Conservation (phyloP, 2,888 invertebrate genomes). For the Helicoverpa assulta region DNA sequence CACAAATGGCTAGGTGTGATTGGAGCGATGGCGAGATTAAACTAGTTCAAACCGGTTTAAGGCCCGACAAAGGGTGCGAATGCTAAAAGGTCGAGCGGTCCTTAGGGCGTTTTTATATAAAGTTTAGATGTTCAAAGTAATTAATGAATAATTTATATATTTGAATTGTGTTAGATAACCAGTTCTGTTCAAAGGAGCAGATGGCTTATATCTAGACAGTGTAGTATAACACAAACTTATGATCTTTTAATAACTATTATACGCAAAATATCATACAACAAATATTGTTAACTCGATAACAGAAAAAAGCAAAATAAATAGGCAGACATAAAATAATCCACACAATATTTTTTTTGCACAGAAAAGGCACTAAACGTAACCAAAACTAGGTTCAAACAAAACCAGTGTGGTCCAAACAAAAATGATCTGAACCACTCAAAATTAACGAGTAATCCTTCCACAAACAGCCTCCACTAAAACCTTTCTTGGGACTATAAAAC, state of each 20-base stretch:
- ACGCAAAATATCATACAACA: too few relatives aligned
- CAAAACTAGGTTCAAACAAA: constrained; percentile 34
- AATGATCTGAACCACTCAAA: constrained; percentile 65
- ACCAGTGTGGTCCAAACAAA: constrained; percentile 51
- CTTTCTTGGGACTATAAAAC: constrained; percentile 72
- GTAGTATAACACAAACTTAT: too few relatives aligned
- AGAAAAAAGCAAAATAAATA: too few relatives aligned
- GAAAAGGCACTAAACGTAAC: constrained; percentile 18
- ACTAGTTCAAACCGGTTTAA: constrained; percentile 75
- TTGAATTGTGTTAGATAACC: constrained; percentile 54
- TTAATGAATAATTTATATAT: constrained; percentile 61
- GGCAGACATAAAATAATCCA: too few relatives aligned
- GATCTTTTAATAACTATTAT: too few relatives aligned
- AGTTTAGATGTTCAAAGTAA: constrained; percentile 46
- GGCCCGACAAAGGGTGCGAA: constrained; percentile 73
- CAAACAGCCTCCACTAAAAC: constrained; percentile 69
- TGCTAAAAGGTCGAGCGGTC: constrained; percentile 69
- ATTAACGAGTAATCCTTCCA: constrained; percentile 64
- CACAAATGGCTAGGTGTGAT: constrained; percentile 86
- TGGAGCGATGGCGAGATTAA: constrained; percentile 80
- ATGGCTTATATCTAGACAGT: too few relatives aligned
- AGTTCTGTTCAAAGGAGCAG: constrained; percentile 23
- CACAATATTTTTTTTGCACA: too few relatives aligned
- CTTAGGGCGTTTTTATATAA: constrained; percentile 73
- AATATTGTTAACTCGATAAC: too few relatives aligned